These are phyloP conservation scores for Chymomyza caudatula DNA, from an alignment of 2,888 invertebrate species.

Conservation along the genomic window DNA sequence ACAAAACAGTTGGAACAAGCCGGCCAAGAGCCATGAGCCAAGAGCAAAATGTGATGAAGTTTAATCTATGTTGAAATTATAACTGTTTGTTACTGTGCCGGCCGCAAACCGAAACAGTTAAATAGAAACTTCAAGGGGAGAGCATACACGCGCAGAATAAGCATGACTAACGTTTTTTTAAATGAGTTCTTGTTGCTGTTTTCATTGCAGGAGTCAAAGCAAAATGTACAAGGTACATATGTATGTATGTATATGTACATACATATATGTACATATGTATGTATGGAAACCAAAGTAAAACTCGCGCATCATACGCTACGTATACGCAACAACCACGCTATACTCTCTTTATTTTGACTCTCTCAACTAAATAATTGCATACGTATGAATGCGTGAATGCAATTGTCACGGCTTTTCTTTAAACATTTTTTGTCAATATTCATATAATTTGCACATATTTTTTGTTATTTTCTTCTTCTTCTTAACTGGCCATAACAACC, in stretches of 20 bases:
- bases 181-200: background rate
- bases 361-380: background rate
- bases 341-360: background rate
- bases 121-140: background rate
- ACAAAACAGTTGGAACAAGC: background rate
- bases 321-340: background rate
- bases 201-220: background rate
- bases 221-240: background rate
- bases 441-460: background rate
- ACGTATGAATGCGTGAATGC: background rate
- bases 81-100: background rate
- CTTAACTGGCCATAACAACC: no score
- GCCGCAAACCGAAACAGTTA: background rate
- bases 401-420: background rate
- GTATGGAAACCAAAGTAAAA: no score
- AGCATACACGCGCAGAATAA: background rate
- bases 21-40: slow-evolving; percentile 14
- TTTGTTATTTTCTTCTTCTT: no score
- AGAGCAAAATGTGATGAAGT: slow-evolving; percentile 10
- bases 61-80: slow-evolving; percentile 2
- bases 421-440: background rate
- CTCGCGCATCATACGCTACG: no score
- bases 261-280: background rate
- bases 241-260: no score
- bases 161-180: background rate